Percentiles rank a stretch among this genome's conserved stretches.
Conservation (phyloP, 2,113 vertebrate species). For the Plotosus lineatus region DNA sequence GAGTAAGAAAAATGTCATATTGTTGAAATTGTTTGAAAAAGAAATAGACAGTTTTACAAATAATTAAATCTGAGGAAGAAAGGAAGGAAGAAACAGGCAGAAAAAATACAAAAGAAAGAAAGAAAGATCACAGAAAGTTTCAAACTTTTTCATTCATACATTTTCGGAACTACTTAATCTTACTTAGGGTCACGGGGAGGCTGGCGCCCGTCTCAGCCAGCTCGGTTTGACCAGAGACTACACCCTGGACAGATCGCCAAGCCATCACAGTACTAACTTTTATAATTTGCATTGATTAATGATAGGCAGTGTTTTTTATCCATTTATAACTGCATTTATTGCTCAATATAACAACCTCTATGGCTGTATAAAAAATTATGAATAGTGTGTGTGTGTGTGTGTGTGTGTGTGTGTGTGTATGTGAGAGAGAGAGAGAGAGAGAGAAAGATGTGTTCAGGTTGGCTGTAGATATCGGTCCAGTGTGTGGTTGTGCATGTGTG, state of each 20-base stretch:
- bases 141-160: too few relatives aligned
- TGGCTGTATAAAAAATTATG: too few relatives aligned
- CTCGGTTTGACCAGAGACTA: too few relatives aligned
- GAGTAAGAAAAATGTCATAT: neutral
- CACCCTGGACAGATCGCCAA: too few relatives aligned
- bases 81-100: neutral
- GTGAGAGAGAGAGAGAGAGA: neutral
- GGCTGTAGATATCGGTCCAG: too few relatives aligned
- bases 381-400: too few relatives aligned
- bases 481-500: neutral
- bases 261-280: too few relatives aligned
- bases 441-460: too few relatives aligned
- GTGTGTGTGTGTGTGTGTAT: neutral
- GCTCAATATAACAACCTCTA: neutral
- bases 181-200: too few relatives aligned
- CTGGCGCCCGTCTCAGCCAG: too few relatives aligned
- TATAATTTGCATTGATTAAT: neutral
- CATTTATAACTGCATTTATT: neutral
- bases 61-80: neutral
- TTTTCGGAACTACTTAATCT: too few relatives aligned
- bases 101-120: neutral
- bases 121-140: neutral
- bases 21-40: neutral
- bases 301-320: neutral
- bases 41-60: neutral